A percentile compares a stretch with the other conserved stretches of the same genome.
Conservation (phyloP, 1,140 invertebrate genomes). For the Glomeris maerens region DNA sequence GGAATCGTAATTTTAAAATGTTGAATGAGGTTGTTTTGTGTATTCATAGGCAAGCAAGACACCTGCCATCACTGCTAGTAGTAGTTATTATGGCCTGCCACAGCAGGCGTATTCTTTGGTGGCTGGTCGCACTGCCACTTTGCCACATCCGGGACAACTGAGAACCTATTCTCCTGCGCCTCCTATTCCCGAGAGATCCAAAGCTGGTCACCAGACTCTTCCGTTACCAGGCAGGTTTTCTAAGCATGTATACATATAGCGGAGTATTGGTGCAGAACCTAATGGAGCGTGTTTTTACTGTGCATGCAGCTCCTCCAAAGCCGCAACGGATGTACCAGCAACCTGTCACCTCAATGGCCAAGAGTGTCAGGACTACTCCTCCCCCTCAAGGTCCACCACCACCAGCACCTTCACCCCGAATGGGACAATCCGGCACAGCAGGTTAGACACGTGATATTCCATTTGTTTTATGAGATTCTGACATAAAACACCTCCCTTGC, state of each 20-base stretch:
- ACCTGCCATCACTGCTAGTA: too few relatives aligned
- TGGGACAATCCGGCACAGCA: constrained; percentile 14
- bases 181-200: constrained; percentile 9
- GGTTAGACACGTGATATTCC: constrained; percentile 12
- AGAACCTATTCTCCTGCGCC: constrained; percentile 49
- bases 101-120: too few relatives aligned
- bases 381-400: constrained; percentile 19
- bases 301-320: constrained; percentile 28
- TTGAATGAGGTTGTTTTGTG: too few relatives aligned
- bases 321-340: constrained; percentile 27
- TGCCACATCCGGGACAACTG: constrained; percentile 44
- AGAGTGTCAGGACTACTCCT: constrained; percentile 18
- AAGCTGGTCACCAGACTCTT: constrained; percentile 14
- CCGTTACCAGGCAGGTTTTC: constrained; percentile 16
- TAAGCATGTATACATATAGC: too few relatives aligned
- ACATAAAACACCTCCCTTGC: too few relatives aligned
- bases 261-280: too few relatives aligned
- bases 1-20: too few relatives aligned
- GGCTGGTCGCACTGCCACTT: constrained; percentile 38
- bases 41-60: too few relatives aligned
- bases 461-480: constrained; percentile 1
- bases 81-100: too few relatives aligned
- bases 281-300: too few relatives aligned
- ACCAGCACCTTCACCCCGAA: constrained; percentile 17
- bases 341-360: constrained; percentile 17